A percentile compares a stretch with the other conserved stretches of the same genome.
Conservation (phyloP, 2,113 vertebrate species). For the Corythoichthys haematopterus region DNA sequence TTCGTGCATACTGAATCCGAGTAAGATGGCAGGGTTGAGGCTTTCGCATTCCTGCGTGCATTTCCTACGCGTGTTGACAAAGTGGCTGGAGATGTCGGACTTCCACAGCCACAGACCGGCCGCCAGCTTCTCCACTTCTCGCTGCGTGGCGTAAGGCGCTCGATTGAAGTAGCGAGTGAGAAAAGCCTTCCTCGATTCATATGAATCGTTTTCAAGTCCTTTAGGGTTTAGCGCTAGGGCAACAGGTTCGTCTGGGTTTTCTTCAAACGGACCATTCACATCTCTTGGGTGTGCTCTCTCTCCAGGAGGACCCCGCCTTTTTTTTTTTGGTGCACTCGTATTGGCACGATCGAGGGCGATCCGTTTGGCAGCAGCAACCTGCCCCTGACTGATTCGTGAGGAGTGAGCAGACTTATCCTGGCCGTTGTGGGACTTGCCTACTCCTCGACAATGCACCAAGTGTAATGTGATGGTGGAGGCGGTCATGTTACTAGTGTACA, state of each 20-base stretch:
- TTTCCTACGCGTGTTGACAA: constrained; percentile 86
- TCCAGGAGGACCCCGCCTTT: constrained; percentile 72
- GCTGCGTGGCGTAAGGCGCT: constrained; percentile 84
- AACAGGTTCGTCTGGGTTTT: constrained; percentile 88
- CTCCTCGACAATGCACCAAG: constrained; percentile 93
- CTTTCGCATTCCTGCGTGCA: constrained; percentile 86
- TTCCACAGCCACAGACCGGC: constrained; percentile 95
- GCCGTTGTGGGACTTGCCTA: constrained; percentile 92
- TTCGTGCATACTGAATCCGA: constrained; percentile 94
- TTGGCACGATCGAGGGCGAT: constrained; percentile 76
- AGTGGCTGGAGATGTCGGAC: constrained; percentile 90
- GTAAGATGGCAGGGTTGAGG: constrained; percentile 78
- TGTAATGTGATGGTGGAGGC: constrained; percentile 96
- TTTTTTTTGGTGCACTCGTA: constrained; percentile 80
- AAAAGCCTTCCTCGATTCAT: constrained; percentile 90
- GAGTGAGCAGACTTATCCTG: constrained; percentile 80
- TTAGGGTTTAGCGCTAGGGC: constrained; percentile 88
- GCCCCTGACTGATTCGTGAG: constrained; percentile 76
- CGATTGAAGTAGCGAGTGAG: constrained; percentile 90
- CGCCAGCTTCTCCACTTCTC: constrained; percentile 91
- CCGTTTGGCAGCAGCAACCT: constrained; percentile 79
- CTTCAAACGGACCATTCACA: constrained; percentile 72
- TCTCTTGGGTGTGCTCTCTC: constrained; percentile 65
- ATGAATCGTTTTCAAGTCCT: constrained; percentile 89
- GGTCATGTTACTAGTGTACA: constrained; percentile 98